Conservation (phyloP, 2,797 vertebrate genomes). For the Xiphorhynchus erythropygius region DNA sequence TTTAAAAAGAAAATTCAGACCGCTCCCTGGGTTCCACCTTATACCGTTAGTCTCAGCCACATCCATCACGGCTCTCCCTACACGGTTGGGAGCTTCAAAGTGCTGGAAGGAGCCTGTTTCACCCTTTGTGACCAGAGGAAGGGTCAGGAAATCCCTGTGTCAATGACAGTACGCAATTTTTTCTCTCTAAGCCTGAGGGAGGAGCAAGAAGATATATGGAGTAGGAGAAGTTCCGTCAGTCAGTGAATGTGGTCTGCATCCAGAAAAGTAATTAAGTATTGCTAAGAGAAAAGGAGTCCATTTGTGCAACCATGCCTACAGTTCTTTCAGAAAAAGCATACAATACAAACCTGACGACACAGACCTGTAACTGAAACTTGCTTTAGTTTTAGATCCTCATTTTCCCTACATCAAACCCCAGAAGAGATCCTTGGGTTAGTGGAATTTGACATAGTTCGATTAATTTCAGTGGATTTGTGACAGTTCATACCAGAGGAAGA, state of each 20-base stretch:
- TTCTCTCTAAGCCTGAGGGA: background rate
- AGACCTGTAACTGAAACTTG: background rate
- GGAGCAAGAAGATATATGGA: background rate
- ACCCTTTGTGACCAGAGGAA: background rate
- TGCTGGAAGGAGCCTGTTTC: background rate
- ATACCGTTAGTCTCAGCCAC: background rate
- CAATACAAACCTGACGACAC: background rate
- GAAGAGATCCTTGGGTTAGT: background rate
- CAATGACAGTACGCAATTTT: background rate
- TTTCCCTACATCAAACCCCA: background rate
- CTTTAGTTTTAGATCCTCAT: background rate
- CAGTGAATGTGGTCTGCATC: background rate
- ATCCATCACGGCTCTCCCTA: too few species aligned
- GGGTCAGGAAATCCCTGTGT: background rate
- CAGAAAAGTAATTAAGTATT: background rate
- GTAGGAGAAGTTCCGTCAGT: rapidly evolving
- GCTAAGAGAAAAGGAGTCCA: background rate
- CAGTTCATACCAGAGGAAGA: background rate
- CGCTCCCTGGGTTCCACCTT: background rate
- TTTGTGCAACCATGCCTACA: background rate
- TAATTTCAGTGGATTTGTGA: background rate
- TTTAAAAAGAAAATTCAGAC: background rate
- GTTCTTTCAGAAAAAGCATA: background rate
- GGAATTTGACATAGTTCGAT: background rate
- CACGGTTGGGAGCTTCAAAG: background rate